phyloP scores from a whole-genome alignment of 2,113 vertebrate species.

The Sapayoa aenigma region DNA sequence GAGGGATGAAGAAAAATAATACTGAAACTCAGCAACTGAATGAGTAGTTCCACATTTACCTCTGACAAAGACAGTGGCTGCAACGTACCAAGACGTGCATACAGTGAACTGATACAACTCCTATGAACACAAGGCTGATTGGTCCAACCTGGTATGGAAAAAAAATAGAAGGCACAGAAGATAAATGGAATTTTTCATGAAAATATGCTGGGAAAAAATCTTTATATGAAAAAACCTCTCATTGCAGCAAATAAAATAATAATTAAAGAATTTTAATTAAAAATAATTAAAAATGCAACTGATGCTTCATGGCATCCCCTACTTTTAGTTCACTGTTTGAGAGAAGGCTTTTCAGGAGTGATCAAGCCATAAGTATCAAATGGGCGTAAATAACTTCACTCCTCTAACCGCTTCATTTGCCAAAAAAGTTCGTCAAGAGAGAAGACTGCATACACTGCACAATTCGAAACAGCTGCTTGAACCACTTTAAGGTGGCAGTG shows the following conservation, averaged over 20 bases:
- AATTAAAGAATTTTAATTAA: neutral
- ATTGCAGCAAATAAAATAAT: neutral
- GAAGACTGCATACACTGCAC: neutral
- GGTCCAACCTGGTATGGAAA: slow-evolving; percentile 77
- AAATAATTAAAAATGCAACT: no score
- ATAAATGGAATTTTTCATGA: neutral
- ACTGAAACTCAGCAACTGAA: slow-evolving; percentile 28
- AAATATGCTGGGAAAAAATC: neutral
- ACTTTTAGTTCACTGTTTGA: neutral
- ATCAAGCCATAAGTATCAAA: neutral
- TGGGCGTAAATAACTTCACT: neutral
- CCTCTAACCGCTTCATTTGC: neutral
- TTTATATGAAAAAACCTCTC: neutral
- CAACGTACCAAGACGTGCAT: slow-evolving; percentile 90
- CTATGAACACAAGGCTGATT: slow-evolving; percentile 85
- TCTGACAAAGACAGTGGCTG: slow-evolving; percentile 85
- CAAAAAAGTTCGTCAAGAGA: neutral
- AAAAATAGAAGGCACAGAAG: neutral
- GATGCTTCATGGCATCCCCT: neutral
- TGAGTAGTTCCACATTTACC: slow-evolving; percentile 77
- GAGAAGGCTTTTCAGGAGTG: neutral
- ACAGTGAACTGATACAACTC: slow-evolving; percentile 85
- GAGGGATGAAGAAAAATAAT: neutral
- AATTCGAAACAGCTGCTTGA: neutral
- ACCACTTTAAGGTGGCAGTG: neutral